phyloP scores from a whole-genome alignment of 2,113 vertebrate genomes.

The Sinosuthora webbiana region DNA sequence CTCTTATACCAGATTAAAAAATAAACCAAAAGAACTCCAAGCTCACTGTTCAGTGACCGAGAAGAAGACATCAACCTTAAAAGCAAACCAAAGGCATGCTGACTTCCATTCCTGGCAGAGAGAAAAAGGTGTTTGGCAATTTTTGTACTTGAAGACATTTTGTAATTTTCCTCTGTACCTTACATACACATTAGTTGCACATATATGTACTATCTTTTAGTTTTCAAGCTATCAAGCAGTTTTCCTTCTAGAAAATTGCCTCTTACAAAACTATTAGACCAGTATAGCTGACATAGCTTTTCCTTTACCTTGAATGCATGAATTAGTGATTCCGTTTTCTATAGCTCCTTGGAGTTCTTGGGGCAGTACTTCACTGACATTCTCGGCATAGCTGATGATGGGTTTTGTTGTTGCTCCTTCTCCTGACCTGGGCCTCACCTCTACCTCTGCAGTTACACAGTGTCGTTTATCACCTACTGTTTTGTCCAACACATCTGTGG shows the following conservation, averaged over 20 bases:
- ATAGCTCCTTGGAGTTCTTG: conserved; percentile 77
- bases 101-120: not conserved
- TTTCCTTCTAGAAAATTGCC: not conserved
- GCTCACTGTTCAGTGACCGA: not conserved
- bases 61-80: not conserved
- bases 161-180: not conserved
- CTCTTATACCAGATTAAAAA: not conserved
- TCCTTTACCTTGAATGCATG: conserved; percentile 85
- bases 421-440: conserved; percentile 67
- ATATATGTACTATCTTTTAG: accelerated
- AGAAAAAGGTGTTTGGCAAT: not conserved
- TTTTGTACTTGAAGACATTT: not conserved
- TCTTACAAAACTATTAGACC: not conserved
- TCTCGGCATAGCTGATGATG: conserved; percentile 53
- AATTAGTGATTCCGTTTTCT: conserved; percentile 84
- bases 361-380: conserved; percentile 53
- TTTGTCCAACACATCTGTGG: conserved; percentile 85
- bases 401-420: conserved; percentile 35
- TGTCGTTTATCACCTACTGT: conserved; percentile 87
- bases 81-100: not conserved
- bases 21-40: not conserved
- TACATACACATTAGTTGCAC: accelerated
- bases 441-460: conserved; percentile 78
- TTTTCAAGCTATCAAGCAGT: not conserved
- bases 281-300: not conserved